These are phyloP conservation scores for Mylabris phalerata DNA, from an alignment of 1,140 invertebrate genomes.

Conservation along the genomic window DNA sequence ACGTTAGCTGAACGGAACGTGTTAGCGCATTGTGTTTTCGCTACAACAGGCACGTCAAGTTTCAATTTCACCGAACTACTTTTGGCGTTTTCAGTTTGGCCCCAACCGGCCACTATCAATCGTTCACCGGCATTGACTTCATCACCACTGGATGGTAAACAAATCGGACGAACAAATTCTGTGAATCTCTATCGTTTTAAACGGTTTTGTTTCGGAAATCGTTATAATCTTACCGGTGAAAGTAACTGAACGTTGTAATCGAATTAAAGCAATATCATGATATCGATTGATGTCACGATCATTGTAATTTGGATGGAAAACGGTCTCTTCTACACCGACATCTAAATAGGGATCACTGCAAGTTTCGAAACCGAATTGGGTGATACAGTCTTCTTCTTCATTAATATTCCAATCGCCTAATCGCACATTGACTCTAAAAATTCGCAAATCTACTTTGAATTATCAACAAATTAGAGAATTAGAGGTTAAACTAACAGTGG, in stretches of 20 bases:
- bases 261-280: conserved; percentile 36
- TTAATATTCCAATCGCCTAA: conserved; percentile 55
- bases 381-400: conserved; percentile 51
- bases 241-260: conserved; percentile 22
- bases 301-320: conserved; percentile 31
- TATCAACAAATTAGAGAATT: not conserved
- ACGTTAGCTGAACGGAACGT: conserved; percentile 44
- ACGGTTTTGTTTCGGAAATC: not conserved
- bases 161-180: conserved; percentile 57
- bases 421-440: conserved; percentile 48
- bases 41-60: conserved; percentile 43
- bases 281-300: conserved; percentile 21
- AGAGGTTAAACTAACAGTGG: conserved; percentile 32
- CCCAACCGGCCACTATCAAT: conserved; percentile 60
- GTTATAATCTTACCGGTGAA: conserved; percentile 25
- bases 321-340: conserved; percentile 29
- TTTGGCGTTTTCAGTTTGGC: conserved; percentile 46
- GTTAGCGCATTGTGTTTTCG: conserved; percentile 37
- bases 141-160: conserved; percentile 48
- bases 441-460: not conserved
- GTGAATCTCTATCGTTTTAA: conserved; percentile 7
- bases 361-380: conserved; percentile 22
- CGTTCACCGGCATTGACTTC: conserved; percentile 32
- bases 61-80: conserved; percentile 41
- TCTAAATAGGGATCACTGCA: conserved; percentile 33